Conservation (phyloP, 2,113 vertebrate species). For the Dicentrarchus labrax region DNA sequence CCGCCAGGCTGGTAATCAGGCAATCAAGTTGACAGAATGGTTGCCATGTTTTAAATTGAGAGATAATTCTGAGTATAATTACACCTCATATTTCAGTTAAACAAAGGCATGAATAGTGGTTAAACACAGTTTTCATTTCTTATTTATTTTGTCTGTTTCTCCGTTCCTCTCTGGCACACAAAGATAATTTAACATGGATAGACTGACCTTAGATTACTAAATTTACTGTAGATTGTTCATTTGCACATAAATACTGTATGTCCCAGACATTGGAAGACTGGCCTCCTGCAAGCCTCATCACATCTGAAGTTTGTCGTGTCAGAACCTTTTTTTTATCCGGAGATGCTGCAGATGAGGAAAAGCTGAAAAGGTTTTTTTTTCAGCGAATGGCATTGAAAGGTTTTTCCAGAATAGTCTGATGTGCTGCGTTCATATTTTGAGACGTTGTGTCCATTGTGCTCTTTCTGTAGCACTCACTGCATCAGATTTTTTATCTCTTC, state of each 20-base stretch:
- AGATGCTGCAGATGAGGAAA: constrained; percentile 43
- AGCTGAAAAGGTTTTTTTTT: constrained; percentile 21
- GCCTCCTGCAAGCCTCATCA: constrained; percentile 13
- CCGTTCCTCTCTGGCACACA: not conserved
- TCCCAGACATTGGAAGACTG: not conserved
- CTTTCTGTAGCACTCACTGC: not conserved
- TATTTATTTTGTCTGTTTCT: not conserved
- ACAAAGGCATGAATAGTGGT: not conserved
- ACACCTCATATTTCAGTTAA: not conserved
- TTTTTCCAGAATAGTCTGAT: constrained; percentile 22
- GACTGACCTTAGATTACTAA: not conserved
- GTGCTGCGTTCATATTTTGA: constrained; percentile 20
- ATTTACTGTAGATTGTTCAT: not conserved
- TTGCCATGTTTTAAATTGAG: not conserved
- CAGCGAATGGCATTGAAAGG: not conserved
- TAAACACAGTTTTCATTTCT: not conserved
- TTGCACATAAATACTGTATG: constrained; percentile 14
- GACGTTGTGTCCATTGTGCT: not conserved
- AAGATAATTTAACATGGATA: not conserved
- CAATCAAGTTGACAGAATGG: not conserved
- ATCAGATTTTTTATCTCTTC: not conserved
- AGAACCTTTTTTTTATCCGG: not conserved
- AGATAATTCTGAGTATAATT: not conserved
- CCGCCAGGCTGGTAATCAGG: not conserved
- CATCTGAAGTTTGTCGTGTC: constrained; percentile 14